Base-by-base conservation (phyloP, 2,797 vertebrate genomes). In the Enteromius trimaculatus region DNA sequence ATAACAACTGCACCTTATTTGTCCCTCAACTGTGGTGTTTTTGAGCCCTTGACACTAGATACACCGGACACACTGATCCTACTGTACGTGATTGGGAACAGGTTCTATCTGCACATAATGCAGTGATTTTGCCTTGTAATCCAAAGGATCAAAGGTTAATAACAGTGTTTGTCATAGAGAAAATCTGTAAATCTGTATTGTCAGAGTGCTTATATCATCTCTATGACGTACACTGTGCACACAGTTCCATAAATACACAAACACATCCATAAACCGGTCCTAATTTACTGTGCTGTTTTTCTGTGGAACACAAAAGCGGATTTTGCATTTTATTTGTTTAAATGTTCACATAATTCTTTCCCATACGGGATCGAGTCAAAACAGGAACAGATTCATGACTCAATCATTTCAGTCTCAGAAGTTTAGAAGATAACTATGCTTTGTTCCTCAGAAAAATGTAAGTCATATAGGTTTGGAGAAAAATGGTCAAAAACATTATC, bases 141-240 rank as follows among this genome's bases (percentile, higher is more conserved):
- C 69, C 26, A 64, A 29, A 17, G 42, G 58, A 65, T 74, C 69
- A 81, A 62, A 49, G 31, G 29, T 53, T 58, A 60, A 80, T 34
- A 5, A 70, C 44, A 37, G 26, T 82, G 10, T 64, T 34, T 87
- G 84, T 69, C 82, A 64, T 19, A 42, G 62, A 42, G 53, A 87
- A 79, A 64, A 64, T 64, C 44, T 70, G 26, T 86, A 88, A 87
- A 90, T 88, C 84, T 82, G 74, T 44, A 75, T 60, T 69, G 34
- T 34, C 55, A 66, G 44, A 66, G 39, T 66, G 23, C 16, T 16
- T 58, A 17, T 84, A 79, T 86, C 82, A 64, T 47, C 81, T 68
- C 31, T 55, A 68, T 88, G 76, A 70, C 0, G 29, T 53, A 65
- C 11, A 65, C 11, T 37, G 31, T 60, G 44, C 11, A 64, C 26